Percentiles rank a stretch among this genome's conserved stretches.
Evolutionary conservation across 2,113 vertebrate species (phyloP).

Genomic region (Pterocles gutturalis): DNA sequence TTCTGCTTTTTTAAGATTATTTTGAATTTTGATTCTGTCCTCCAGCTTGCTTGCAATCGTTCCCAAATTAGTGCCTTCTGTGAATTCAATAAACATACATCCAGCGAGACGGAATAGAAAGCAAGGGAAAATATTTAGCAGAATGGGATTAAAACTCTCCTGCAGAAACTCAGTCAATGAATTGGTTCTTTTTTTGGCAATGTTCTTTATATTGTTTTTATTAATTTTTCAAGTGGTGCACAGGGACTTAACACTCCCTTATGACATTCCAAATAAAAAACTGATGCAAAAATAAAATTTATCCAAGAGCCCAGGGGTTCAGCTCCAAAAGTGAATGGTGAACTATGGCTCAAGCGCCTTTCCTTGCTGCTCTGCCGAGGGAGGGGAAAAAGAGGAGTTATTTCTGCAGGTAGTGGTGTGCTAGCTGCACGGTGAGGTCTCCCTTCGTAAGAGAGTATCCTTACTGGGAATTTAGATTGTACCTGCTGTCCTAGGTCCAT

Average conservation of each 20-base stretch:
- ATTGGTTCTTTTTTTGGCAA: not conserved
- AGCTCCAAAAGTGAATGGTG: not conserved
- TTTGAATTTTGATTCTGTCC: not conserved
- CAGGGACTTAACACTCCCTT: fast-evolving
- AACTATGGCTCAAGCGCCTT: not conserved
- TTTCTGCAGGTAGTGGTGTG: not conserved
- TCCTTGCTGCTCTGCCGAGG: not conserved
- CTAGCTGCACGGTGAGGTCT: not conserved
- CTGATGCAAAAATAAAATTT: not conserved
- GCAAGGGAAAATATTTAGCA: not conserved
- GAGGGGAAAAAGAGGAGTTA: no score
- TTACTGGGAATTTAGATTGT: not conserved
- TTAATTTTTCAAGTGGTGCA: not conserved
- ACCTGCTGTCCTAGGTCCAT: fast-evolving
- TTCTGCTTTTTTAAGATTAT: not conserved
- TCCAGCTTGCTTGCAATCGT: not conserved
- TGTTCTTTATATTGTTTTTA: not conserved
- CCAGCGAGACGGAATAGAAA: not conserved
- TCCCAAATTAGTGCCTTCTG: not conserved
- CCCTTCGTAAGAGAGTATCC: not conserved
- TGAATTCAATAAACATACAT: not conserved
- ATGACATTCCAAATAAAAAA: not conserved
- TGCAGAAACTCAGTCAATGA: not conserved
- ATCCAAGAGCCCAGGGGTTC: not conserved
- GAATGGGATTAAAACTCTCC: not conserved